Conservation (phyloP, 2,888 invertebrate genomes). For the Hypena proboscidalis region DNA sequence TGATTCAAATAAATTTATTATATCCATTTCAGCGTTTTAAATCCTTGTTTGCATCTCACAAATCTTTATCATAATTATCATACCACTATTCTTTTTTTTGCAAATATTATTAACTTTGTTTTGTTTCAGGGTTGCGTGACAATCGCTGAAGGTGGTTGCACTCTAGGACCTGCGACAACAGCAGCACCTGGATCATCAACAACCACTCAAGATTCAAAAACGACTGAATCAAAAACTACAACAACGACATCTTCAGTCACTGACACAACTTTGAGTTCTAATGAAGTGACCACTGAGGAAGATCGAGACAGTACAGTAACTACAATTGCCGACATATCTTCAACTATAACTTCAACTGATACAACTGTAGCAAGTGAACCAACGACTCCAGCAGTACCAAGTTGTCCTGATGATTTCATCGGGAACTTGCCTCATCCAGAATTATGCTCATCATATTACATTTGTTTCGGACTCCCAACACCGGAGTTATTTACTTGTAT, state of each 20-base stretch:
- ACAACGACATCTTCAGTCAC: too few relatives aligned
- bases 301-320: too few relatives aligned
- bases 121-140: too few relatives aligned
- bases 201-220: slow-evolving; percentile 1
- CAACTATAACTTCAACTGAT: slow-evolving; percentile 3
- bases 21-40: too few relatives aligned
- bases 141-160: slow-evolving; percentile 6
- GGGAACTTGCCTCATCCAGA: slow-evolving; percentile 34
- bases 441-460: slow-evolving; percentile 1
- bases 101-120: too few relatives aligned
- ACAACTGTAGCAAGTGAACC: slow-evolving; percentile 11
- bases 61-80: too few relatives aligned
- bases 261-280: too few relatives aligned
- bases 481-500: neutral
- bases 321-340: too few relatives aligned
- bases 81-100: too few relatives aligned
- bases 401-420: slow-evolving; percentile 49
- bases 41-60: too few relatives aligned
- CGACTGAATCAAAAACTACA: neutral
- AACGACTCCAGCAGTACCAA: slow-evolving; percentile 14
- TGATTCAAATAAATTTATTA: too few relatives aligned
- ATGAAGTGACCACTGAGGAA: too few relatives aligned
- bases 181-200: neutral
- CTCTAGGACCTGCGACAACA: slow-evolving; percentile 4
- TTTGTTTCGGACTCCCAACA: neutral